Evolutionary conservation across 2,797 vertebrate species (phyloP).

Genomic region (Rhinatrema bivittatum): DNA sequence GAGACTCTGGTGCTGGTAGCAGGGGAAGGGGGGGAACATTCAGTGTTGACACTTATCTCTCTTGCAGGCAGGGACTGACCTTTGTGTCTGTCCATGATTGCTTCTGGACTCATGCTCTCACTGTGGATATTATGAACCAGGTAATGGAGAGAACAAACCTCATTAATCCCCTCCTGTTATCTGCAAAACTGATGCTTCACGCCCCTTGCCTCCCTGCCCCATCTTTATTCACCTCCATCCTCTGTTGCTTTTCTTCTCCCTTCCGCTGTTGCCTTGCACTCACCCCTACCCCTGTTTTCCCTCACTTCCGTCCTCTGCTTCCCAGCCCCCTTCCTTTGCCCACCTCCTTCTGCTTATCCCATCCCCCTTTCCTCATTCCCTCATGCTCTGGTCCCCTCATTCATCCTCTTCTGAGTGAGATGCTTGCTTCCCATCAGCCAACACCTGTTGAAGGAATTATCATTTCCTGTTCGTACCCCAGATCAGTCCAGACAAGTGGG

Average conservation of each 20-base stretch:
- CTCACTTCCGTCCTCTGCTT: not conserved
- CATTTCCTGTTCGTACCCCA: too few species aligned
- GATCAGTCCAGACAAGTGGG: too few species aligned
- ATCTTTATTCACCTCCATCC: fast-evolving
- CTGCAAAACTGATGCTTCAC: too few species aligned
- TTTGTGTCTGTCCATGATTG: constrained; percentile 96
- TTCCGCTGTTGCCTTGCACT: too few species aligned
- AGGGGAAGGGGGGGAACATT: not conserved
- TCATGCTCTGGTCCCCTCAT: not conserved
- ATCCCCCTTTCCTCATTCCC: not conserved
- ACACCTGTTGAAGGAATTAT: too few species aligned
- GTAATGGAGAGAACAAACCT: constrained; percentile 43
- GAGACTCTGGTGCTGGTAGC: not conserved
- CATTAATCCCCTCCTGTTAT: too few species aligned
- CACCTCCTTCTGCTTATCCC: not conserved
- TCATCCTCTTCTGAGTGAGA: not conserved
- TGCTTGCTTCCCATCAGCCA: too few species aligned
- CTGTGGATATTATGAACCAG: constrained; percentile 87
- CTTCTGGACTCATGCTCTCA: constrained; percentile 90
- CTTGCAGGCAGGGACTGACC: constrained; percentile 73
- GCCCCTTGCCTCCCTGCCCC: not conserved
- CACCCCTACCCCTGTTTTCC: fast-evolving
- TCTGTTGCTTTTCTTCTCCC: not conserved
- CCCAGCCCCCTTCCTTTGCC: not conserved
- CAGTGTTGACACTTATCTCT: not conserved